phyloP scores from a whole-genome alignment of 2,797 vertebrate genomes.

The Myotis myotis region DNA sequence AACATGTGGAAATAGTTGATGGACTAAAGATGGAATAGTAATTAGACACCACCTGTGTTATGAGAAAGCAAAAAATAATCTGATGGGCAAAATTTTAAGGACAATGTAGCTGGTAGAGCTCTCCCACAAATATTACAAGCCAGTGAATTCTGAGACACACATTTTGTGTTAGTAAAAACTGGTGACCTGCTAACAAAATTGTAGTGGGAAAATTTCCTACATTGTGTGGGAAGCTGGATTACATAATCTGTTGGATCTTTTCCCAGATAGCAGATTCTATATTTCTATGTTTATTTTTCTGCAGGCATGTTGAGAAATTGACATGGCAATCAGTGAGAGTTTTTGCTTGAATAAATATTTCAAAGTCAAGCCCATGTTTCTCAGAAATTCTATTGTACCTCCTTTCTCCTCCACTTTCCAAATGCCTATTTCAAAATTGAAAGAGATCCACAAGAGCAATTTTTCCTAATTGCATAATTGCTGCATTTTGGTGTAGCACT shows the following conservation, averaged over 20 bases:
- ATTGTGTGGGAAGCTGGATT: slow-evolving; percentile 48
- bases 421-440: slow-evolving; percentile 57
- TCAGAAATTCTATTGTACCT: slow-evolving; percentile 50
- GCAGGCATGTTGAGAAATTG: slow-evolving; percentile 62
- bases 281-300: slow-evolving; percentile 66
- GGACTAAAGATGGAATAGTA: background rate
- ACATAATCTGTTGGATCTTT: slow-evolving; percentile 59
- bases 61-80: slow-evolving; percentile 28
- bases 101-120: background rate
- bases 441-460: slow-evolving; percentile 64
- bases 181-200: background rate
- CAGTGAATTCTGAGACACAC: background rate
- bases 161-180: slow-evolving; percentile 13
- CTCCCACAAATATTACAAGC: background rate
- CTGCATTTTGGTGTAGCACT: slow-evolving; percentile 48
- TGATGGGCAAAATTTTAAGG: background rate
- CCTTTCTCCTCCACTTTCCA: slow-evolving; percentile 30
- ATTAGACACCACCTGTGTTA: background rate
- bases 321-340: slow-evolving; percentile 61
- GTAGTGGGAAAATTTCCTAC: background rate
- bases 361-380: slow-evolving; percentile 47
- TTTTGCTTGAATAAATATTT: slow-evolving; percentile 66
- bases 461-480: slow-evolving; percentile 74
- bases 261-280: slow-evolving; percentile 56
- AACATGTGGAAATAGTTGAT: background rate